These are phyloP conservation scores for Cisticola juncidis DNA, from an alignment of 2,113 vertebrate genomes.

Conservation along the genomic window DNA sequence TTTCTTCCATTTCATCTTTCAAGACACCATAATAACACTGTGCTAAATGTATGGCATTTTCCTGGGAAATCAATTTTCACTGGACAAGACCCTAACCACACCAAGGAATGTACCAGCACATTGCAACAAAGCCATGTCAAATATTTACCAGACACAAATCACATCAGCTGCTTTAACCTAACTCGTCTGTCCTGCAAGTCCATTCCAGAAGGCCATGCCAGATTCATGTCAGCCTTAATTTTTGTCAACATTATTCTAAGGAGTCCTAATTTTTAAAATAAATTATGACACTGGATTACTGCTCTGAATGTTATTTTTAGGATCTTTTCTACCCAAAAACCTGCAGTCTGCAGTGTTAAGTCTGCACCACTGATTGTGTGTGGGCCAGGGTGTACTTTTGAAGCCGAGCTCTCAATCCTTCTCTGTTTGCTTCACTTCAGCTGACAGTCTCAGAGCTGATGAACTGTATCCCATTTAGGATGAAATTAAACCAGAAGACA, in stretches of 20 bases:
- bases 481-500: not conserved
- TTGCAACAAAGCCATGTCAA: not conserved
- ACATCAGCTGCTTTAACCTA: not conserved
- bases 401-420: not conserved
- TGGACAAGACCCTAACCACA: not conserved
- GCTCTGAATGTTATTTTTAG: not conserved
- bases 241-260: not conserved
- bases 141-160: not conserved
- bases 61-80: not conserved
- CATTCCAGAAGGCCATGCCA: not conserved
- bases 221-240: not conserved
- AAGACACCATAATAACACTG: not conserved
- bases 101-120: not conserved
- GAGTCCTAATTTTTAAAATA: not conserved
- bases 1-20: not conserved
- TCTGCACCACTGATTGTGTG: not conserved
- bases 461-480: not conserved
- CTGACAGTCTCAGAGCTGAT: not conserved
- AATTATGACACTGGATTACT: not conserved
- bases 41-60: not conserved
- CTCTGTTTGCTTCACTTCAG: not conserved
- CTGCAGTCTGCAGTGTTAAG: not conserved
- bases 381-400: not conserved
- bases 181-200: not conserved
- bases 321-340: not conserved